phyloP scores from a whole-genome alignment of 2,888 invertebrate genomes.

The Oasisia sp. region DNA sequence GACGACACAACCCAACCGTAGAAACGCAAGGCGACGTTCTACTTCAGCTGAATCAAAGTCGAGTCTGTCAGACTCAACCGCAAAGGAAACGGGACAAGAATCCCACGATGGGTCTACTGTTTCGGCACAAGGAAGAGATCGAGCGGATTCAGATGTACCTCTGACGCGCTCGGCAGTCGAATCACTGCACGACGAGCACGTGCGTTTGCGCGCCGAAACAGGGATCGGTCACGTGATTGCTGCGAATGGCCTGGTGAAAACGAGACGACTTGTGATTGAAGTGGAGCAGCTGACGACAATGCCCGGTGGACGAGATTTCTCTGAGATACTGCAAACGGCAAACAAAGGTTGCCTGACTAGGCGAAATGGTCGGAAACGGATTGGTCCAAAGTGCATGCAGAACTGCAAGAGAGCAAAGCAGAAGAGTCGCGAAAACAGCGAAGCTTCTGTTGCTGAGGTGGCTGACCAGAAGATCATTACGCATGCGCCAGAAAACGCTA shows the following conservation, averaged over 20 bases:
- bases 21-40: background rate
- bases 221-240: background rate
- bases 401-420: background rate
- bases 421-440: background rate
- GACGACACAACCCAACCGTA: background rate
- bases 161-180: background rate
- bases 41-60: background rate
- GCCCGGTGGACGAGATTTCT: background rate
- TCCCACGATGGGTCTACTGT: background rate
- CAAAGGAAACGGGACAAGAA: background rate
- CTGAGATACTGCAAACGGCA: background rate
- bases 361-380: background rate
- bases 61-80: background rate
- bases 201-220: background rate
- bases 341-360: background rate
- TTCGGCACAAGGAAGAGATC: background rate
- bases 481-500: background rate
- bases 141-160: background rate
- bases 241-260: background rate
- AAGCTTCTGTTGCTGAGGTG: background rate
- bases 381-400: background rate
- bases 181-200: background rate
- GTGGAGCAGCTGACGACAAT: background rate
- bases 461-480: background rate
- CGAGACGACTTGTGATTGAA: slow-evolving; percentile 1